Conservation (phyloP, 2,113 vertebrate genomes). For the Tetrax tetrax region DNA sequence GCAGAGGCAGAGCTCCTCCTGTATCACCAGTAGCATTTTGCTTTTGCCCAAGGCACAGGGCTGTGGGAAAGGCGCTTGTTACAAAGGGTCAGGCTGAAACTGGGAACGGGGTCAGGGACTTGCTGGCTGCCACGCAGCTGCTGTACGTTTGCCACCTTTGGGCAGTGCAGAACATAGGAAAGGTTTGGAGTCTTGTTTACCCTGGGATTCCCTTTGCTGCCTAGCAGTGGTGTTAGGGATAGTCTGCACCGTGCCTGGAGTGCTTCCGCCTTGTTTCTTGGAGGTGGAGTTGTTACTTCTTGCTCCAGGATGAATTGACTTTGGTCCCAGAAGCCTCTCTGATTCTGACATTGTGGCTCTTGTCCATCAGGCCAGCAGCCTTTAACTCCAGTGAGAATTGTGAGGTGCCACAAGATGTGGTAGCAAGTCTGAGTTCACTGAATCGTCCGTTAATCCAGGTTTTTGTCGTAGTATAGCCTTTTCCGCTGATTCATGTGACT, state of each 20-base stretch:
- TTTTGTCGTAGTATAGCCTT: not conserved
- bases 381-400: not conserved
- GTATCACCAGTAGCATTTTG: not conserved
- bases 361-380: not conserved
- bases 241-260: not conserved
- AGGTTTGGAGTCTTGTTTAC: not conserved
- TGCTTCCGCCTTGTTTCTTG: not conserved
- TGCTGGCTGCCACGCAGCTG: not conserved
- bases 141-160: not conserved
- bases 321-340: not conserved
- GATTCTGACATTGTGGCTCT: not conserved
- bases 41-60: not conserved
- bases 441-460: not conserved
- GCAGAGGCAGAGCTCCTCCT: not conserved
- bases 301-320: not conserved
- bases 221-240: not conserved
- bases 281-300: not conserved
- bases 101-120: not conserved
- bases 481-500: not conserved
- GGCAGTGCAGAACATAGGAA: not conserved
- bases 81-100: not conserved
- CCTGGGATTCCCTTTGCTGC: not conserved
- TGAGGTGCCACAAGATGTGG: not conserved
- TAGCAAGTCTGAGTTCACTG: not conserved
- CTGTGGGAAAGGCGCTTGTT: not conserved